These are phyloP conservation scores for Neoseiulus cucumeris DNA, from an alignment of 1,140 invertebrate genomes.

Conservation along the genomic window DNA sequence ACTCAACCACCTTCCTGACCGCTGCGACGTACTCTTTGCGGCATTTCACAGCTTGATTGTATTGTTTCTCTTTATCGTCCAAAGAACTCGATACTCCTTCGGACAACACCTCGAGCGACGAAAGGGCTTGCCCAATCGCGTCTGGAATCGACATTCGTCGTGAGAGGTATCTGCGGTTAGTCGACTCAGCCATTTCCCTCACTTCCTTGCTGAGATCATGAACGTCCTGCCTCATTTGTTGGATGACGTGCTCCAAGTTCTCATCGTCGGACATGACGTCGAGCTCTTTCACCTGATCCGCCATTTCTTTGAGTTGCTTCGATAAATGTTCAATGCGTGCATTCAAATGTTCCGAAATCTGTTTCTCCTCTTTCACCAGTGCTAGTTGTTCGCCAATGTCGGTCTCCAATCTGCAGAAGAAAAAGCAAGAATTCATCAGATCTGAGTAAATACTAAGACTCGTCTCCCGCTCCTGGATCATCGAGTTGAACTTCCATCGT, in stretches of 20 bases:
- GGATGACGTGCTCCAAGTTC: neutral
- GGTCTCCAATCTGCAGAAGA: conserved; percentile 14
- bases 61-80: conserved; percentile 62
- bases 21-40: conserved; percentile 53
- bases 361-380: conserved; percentile 31
- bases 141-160: conserved; percentile 45
- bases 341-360: conserved; percentile 35
- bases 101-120: conserved; percentile 37
- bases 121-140: conserved; percentile 36
- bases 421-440: neutral
- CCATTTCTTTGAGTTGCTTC: conserved; percentile 12
- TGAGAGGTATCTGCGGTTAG: conserved; percentile 43
- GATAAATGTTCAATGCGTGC: conserved; percentile 37
- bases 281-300: conserved; percentile 14
- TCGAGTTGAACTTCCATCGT: too few relatives aligned
- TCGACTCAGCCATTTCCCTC: conserved; percentile 36
- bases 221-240: conserved; percentile 18
- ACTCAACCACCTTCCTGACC: conserved; percentile 54
- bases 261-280: conserved; percentile 13
- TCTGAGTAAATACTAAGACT: too few relatives aligned
- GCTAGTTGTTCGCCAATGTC: conserved; percentile 17
- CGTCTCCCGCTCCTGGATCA: too few relatives aligned
- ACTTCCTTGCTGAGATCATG: conserved; percentile 17
- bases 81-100: conserved; percentile 51
- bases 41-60: conserved; percentile 56